Conservation (phyloP, 2,113 vertebrate species). For the Brachionichthys hirsutus region DNA sequence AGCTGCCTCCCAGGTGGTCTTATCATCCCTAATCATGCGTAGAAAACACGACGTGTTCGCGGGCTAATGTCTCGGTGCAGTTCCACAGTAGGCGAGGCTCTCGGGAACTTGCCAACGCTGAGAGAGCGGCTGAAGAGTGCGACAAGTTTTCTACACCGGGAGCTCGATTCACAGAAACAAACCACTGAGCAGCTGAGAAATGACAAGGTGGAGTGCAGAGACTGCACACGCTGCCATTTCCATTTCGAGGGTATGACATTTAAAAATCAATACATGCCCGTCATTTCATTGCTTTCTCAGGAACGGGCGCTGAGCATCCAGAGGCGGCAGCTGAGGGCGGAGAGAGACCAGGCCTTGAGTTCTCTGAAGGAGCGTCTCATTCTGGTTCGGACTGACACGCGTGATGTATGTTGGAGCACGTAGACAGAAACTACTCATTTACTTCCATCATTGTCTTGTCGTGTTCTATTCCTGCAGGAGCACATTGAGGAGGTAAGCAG, state of each 20-base stretch:
- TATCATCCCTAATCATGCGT: neutral
- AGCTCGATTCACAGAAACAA: conserved; percentile 64
- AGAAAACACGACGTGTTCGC: neutral
- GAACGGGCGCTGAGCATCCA: conserved; percentile 64
- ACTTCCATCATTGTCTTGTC: neutral
- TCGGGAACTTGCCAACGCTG: conserved; percentile 59
- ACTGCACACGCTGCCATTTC: neutral
- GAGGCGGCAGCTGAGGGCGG: conserved; percentile 61
- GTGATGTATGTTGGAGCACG: neutral
- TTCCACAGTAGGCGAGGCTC: conserved; percentile 51
- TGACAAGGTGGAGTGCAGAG: conserved; percentile 57
- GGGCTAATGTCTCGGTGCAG: conserved; percentile 19
- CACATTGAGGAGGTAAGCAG: conserved; percentile 78
- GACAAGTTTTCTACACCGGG: conserved; percentile 55
- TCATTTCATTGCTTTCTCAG: conserved; percentile 49
- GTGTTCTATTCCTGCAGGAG: conserved; percentile 62
- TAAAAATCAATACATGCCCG: neutral
- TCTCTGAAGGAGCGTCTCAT: conserved; percentile 66
- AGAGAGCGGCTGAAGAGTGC: conserved; percentile 63
- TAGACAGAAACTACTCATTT: neutral
- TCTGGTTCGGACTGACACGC: conserved; percentile 52
- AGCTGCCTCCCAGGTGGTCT: conserved; percentile 58
- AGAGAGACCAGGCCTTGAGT: conserved; percentile 66
- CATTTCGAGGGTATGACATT: conserved; percentile 5
- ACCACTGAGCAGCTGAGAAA: conserved; percentile 44